Base-by-base conservation (phyloP, 2,113 vertebrate genomes). In the Megalops atlanticus region DNA sequence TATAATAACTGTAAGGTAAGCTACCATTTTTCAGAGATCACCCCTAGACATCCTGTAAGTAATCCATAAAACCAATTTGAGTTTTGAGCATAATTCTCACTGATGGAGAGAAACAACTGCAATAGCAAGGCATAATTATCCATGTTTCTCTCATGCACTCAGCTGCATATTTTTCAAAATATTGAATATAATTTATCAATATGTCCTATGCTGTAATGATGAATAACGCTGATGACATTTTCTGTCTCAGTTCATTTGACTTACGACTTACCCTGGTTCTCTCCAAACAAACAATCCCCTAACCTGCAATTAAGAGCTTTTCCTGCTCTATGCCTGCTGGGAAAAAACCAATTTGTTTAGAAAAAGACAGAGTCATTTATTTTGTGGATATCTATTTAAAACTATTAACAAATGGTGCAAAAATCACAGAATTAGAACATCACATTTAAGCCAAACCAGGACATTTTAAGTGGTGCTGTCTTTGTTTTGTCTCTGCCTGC, bases 231-330 rank as follows among this genome's bases (percentile, higher is more conserved):
- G 75, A 82, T 16, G 72, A 49, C 83, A 84, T 83, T 79, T 45
- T 81, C 40, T 85, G 38, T 80, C 82, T 89, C 58, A 74, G 82
- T 86, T 86, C 86, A 76, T 77, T 79, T 80, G 80, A 85, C 81
- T 82, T 52, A 70, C 58, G 41, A 77, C 76, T 52, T 74, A 81
- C 72, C 73, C 49, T 31, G 43, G 21, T 75, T 78, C 43, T 79
- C 38, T 76, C 72, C 14, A 78, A 88, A 86, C 81, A 79, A 87
- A 79, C 80, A 74, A 27, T 27, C 24, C 58, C 58, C 58, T 64
- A 64, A 64, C 58, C 58, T 64, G n/a, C 58, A 64, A 11, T 64
- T 31, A 2, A 64, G 58, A 2, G n/a, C 27, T 31, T 18, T 64
- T 58, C 52, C 52, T 58, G 2, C 18, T 58, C 58, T 64, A 64